Evolutionary conservation across 2,113 vertebrate species (phyloP).

Genomic region (Rhizomys pruinosus): DNA sequence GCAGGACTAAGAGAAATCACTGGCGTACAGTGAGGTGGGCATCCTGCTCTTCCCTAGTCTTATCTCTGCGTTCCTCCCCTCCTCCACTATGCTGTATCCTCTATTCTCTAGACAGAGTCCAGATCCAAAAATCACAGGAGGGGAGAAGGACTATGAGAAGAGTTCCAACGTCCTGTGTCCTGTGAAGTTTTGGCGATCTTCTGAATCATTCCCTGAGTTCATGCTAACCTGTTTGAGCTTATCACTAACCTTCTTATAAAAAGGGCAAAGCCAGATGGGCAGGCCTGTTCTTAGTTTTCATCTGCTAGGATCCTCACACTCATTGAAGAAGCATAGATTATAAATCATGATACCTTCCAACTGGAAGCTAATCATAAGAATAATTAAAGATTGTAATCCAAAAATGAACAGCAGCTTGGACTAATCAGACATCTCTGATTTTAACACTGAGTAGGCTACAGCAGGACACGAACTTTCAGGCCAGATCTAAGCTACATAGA

Average conservation of each 20-base stretch:
- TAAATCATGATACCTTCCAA: background rate
- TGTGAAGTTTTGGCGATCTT: background rate
- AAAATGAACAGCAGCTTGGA: background rate
- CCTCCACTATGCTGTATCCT: background rate
- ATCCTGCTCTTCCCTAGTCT: background rate
- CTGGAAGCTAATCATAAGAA: background rate
- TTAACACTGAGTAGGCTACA: background rate
- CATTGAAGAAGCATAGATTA: background rate
- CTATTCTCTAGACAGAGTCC: background rate
- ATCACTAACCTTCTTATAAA: background rate
- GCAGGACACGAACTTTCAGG: background rate
- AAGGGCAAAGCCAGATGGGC: background rate
- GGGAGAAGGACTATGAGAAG: background rate
- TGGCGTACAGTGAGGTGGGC: fast-evolving
- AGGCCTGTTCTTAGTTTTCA: too few species aligned
- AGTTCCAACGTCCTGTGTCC: background rate
- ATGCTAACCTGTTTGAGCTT: background rate
- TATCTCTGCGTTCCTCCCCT: background rate
- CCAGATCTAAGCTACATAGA: background rate
- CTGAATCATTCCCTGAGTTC: background rate
- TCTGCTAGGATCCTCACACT: background rate
- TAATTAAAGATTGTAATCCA: background rate
- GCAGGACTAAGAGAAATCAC: background rate
- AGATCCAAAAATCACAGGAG: background rate
- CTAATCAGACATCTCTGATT: background rate